Evolutionary conservation across 1,140 invertebrate genomes (phyloP), one percentile per base, ranked within the genome.

Genomic region (Teleopsis dalmanni): DNA sequence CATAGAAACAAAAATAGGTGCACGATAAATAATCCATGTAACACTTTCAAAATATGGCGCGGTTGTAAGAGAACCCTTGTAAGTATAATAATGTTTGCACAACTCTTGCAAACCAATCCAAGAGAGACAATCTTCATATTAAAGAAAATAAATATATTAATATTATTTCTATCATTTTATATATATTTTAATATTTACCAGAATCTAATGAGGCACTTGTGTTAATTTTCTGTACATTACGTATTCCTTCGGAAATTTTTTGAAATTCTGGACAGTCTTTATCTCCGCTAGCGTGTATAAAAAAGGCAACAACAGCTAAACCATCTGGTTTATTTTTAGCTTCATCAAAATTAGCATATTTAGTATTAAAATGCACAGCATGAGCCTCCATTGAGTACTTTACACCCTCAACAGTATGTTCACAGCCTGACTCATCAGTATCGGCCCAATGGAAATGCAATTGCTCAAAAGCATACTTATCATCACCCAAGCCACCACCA

Each of bases 391-490:
- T 84, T 13, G 82, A 81, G 57, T 79, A 85, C 55, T 58, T 71
- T 38, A 69, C 70, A 49, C 75, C 74, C 57, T 87, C 83, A 31
- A 93, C 78, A 3, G 78, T 81, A 60, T 91, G 88, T 70, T 92
- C 88, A 18, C 84, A 87, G 2, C 88, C 88, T 7, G 73, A 66
- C 16, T 76, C 76, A 53, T 85, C 78, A 36, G 78, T 78, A 16
- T 77, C 73, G 7, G 85, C 85, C 85, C 87, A 91, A 58, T 90
- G 88, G 54, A 91, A 85, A 67, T 91, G 87, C 36, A 90, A 57
- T 48, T 88, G 83, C 34, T 76, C 72, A 47, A 90, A 84, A 21
- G 78, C 70, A 60, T 84, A 89, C 50, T 76, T 78, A 22, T 79
- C 75, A 23, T 78, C 74, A 9, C 76, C 71, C 2, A 84, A 67